These are phyloP conservation scores for Cnemophilus loriae DNA, from an alignment of 2,113 vertebrate genomes.

Conservation along the genomic window DNA sequence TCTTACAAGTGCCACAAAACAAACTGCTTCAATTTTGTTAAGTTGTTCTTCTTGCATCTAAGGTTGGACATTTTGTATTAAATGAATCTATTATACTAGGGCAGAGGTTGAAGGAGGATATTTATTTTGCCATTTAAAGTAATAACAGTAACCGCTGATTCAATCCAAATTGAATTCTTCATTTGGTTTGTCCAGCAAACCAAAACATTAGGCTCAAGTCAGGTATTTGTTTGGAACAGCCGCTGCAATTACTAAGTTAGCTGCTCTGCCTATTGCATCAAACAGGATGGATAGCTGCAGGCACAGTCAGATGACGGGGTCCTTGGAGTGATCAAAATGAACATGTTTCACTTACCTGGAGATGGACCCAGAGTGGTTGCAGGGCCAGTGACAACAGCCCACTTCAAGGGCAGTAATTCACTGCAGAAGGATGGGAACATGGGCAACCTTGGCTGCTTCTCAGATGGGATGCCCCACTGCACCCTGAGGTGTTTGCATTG, in stretches of 20 bases:
- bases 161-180: not conserved
- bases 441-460: not conserved
- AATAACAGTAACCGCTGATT: not conserved
- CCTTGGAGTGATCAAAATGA: not conserved
- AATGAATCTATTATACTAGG: not conserved
- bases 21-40: not conserved
- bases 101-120: not conserved
- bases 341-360: not conserved
- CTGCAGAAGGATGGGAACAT: fast-evolving
- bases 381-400: not conserved
- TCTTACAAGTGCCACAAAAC: not conserved
- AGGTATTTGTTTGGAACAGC: not conserved
- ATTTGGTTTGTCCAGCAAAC: not conserved
- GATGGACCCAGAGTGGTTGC: not conserved
- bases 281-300: not conserved
- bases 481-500: not conserved
- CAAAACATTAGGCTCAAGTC: not conserved
- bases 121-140: conserved; percentile 13
- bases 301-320: too few relatives aligned
- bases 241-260: not conserved
- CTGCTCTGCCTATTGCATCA: not conserved
- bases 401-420: not conserved
- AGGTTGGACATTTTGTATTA: not conserved
- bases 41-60: not conserved
- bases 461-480: fast-evolving